Evolutionary conservation across 2,888 invertebrate species (phyloP), one percentile per base, ranked within the genome.

Genomic region (Dynastes tityus): DNA sequence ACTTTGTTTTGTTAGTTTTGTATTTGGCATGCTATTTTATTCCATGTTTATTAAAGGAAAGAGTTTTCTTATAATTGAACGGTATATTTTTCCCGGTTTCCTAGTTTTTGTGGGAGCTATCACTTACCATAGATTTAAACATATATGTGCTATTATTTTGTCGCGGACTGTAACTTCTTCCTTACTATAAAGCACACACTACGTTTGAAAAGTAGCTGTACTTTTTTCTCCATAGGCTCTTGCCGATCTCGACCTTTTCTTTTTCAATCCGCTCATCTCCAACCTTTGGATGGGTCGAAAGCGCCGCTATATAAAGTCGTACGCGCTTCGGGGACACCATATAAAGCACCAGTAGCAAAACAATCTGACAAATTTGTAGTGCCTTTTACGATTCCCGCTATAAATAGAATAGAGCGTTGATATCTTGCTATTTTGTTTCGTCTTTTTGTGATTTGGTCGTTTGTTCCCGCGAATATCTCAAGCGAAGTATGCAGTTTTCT

Each of bases 291-390:
- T 6, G 16, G 61, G 16, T 40, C 55, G 55, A 71, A 71, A 16
- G 58, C 71, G 37, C 73, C 73, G 29, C 73, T 74, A 61, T 63
- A 74, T 74, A 74, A 74, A 74, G 73, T n/a, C 40, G 58, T 74
- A 40, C 45, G 55, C 13, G 37, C 37, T 74, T 29, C 61, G 45
- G 29, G 45, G 73, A 74, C 22, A 29, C 73, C 61, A 61, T 74
- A 74, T 74, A 74, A 74, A 61, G 61, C 4, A 11, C 13, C 61
- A 45, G 58, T 40, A 58, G 73, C 40, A 73, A 68, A 68, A 68
- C 68, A 68, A 68, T 68, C 68, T 68, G 68, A 68, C 68, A 68
- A 68, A 68, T 68, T 68, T 49, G 68, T 51, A 53, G 68, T 51
- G 51, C 32, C 29, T 51, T 68, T 68, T 40, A 51, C 51, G 29